These are phyloP conservation scores for Ochotona curzoniae DNA, from an alignment of 2,113 vertebrate genomes.

Conservation along the genomic window DNA sequence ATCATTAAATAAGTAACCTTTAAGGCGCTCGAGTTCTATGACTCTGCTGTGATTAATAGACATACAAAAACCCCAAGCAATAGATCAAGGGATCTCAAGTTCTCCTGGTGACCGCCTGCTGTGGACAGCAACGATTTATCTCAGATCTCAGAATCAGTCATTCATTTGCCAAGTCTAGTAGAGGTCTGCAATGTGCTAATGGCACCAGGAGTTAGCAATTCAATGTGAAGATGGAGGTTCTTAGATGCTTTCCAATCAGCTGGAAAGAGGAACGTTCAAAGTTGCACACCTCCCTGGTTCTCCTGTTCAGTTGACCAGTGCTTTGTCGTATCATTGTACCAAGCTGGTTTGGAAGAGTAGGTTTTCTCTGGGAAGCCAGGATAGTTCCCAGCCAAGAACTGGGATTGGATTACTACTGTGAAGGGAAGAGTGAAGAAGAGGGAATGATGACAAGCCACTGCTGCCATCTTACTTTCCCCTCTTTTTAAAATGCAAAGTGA, in stretches of 20 bases:
- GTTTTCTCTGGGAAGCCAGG: background rate
- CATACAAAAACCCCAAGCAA: background rate
- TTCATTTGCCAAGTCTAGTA: background rate
- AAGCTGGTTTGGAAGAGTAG: background rate
- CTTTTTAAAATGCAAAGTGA: background rate
- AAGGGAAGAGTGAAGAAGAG: background rate
- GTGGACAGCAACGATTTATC: background rate
- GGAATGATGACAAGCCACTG: background rate
- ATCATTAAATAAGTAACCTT: background rate
- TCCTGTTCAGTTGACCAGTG: background rate
- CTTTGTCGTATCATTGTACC: accelerated
- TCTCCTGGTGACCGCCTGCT: background rate
- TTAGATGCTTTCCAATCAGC: background rate
- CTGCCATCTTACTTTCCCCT: background rate
- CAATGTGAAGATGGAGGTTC: background rate
- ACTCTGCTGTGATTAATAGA: background rate
- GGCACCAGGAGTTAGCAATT: background rate
- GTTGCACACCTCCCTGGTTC: too few species aligned
- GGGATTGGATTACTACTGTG: background rate
- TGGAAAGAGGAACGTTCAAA: background rate
- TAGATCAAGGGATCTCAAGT: background rate
- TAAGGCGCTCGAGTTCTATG: background rate
- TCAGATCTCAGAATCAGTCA: background rate
- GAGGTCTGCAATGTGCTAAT: background rate
- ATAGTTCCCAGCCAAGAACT: background rate